Evolutionary conservation across 2,797 vertebrate genomes (phyloP).

Genomic region (Sus cebifrons): DNA sequence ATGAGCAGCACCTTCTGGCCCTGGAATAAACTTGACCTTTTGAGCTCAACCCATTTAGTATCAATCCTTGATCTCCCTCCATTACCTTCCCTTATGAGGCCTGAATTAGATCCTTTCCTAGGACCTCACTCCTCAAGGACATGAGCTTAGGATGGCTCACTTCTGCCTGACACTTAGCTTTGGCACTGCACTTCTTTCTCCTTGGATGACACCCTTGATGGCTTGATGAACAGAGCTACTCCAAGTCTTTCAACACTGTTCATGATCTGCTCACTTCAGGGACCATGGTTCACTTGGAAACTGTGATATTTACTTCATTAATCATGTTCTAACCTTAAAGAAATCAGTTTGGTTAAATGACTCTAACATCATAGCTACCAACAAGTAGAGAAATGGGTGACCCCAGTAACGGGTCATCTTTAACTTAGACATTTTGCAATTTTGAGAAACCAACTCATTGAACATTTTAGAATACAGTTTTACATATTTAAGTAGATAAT

Average conservation of each 20-base stretch:
- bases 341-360: not conserved
- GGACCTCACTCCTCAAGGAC: not conserved
- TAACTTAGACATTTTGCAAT: not conserved
- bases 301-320: not conserved
- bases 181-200: not conserved
- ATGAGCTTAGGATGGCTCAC: not conserved
- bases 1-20: not conserved
- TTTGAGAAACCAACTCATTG: not conserved
- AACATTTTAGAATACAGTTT: not conserved
- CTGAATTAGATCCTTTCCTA: not conserved
- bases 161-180: not conserved
- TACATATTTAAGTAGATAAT: not conserved
- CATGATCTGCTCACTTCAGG: not conserved
- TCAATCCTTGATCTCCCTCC: not conserved
- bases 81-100: not conserved
- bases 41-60: not conserved
- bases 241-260: not conserved
- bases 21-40: not conserved
- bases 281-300: not conserved
- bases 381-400: not conserved
- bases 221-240: not conserved
- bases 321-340: not conserved
- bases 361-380: not conserved
- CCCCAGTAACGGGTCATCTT: not conserved
- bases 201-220: accelerated